These are phyloP conservation scores for Heteromormyrus szaboi DNA, from an alignment of 2,797 vertebrate genomes.

Conservation along the genomic window DNA sequence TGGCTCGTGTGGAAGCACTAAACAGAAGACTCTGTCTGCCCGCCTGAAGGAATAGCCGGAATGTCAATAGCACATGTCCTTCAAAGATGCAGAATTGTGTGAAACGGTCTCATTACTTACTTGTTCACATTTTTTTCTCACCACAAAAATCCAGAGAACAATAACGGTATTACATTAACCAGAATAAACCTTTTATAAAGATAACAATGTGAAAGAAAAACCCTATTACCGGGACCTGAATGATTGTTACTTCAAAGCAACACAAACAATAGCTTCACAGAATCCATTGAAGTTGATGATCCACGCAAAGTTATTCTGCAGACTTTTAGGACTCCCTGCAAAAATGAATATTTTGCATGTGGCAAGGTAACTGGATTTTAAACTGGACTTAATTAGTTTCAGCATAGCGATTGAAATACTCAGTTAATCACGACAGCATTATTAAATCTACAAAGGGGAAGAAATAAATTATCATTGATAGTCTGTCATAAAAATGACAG, in stretches of 20 bases:
- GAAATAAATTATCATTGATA: conserved; percentile 8
- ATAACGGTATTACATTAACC: background rate
- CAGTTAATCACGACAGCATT: background rate
- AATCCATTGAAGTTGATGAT: background rate
- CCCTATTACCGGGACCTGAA: background rate
- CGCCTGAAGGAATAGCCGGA: background rate
- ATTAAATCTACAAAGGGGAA: background rate
- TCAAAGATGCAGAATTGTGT: background rate
- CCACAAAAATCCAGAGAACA: background rate
- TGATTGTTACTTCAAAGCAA: conserved; percentile 7
- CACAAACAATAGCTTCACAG: conserved; percentile 1
- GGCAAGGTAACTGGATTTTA: background rate
- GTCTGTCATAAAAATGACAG: conserved; percentile 6
- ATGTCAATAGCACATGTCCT: background rate
- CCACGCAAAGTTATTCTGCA: background rate
- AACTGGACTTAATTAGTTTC: background rate
- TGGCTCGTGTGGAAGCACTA: background rate
- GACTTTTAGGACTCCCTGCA: background rate
- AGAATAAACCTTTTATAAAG: background rate
- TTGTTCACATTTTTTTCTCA: background rate
- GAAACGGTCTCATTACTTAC: background rate
- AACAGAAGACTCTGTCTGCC: background rate
- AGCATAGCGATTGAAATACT: background rate
- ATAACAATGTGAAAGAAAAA: conserved; percentile 3
- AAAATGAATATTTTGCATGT: background rate